A percentile compares a stretch with the other conserved stretches of the same genome.
Conservation (phyloP, 2,797 vertebrate genomes). For the Discoglossus pictus region DNA sequence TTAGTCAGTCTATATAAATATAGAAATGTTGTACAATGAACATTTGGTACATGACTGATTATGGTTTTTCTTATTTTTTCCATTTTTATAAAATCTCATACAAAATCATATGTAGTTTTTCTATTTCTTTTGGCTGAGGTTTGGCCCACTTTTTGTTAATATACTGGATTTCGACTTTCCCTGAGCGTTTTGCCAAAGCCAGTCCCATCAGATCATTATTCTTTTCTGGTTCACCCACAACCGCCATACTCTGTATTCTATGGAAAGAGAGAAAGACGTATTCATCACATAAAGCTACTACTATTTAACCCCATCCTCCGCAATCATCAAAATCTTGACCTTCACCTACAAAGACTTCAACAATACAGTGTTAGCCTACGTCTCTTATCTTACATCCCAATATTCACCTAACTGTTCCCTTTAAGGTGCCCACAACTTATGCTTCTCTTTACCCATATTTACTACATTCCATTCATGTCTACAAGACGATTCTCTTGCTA, state of each 20-base stretch:
- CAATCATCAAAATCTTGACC: no score
- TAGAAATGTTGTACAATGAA: background rate
- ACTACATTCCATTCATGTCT: no score
- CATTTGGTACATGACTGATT: no score
- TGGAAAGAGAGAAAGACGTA: constrained; percentile 32
- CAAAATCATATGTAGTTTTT: constrained; percentile 71
- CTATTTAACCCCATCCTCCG: background rate
- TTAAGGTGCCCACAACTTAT: no score
- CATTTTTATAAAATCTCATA: constrained; percentile 56
- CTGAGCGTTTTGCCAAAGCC: constrained; percentile 80
- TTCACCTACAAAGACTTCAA: no score
- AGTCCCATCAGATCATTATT: constrained; percentile 78
- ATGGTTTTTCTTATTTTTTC: no score
- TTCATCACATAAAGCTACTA: background rate
- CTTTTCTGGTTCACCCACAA: constrained; percentile 83
- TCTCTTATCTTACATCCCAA: no score
- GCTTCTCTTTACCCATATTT: no score
- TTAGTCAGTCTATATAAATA: constrained; percentile 12
- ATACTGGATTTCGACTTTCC: constrained; percentile 82
- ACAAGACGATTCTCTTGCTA: no score
- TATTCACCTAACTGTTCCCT: no score
- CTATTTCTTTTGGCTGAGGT: constrained; percentile 66
- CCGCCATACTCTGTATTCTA: constrained; percentile 82
- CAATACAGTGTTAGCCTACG: no score
- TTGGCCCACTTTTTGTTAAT: constrained; percentile 75